Evolutionary conservation across 1,140 invertebrate genomes (phyloP), one percentile per base, ranked within the genome.

Genomic region (Tetramorium parvispinum): DNA sequence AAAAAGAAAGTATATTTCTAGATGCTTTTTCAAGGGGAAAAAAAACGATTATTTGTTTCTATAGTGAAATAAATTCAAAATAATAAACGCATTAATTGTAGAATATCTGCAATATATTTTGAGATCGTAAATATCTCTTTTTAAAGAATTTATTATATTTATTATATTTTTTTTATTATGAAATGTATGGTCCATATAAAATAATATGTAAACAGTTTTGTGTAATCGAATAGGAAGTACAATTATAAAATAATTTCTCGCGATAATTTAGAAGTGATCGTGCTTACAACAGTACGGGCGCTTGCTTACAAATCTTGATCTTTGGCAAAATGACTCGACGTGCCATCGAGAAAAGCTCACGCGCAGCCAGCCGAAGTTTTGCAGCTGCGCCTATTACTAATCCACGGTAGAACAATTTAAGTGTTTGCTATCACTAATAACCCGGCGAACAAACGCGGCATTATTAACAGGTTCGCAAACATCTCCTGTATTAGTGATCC

Each of bases 391-490:
- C 85, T 88, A 93, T 91, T 89, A 92, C 85, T 92, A 93, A 91
- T 92, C 91, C 90, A 90, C 89, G 91, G 89, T 78, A 87, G 91
- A 92, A 94, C 92, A 93, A 94, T 94, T 94, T 92, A 93, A 91
- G 91, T 93, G 93, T 93, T 94, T 93, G 93, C 94, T 91, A 91
- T 93, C 91, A 90, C 92, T 94, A 94, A 94, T 94, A 94, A 94
- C 92, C 92, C 89, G 91, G 89, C 91, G 91, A 92, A 91, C 88
- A 94, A 94, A 94, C 93, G 87, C 86, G 89, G 92, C 93, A 94
- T 94, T 94, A 94, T 94, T 94, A 94, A 94, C 93, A 94, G 94
- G 93, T 93, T 91, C 66, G 93, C 93, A 94, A 94, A 94, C 93
- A 94, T 92, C 92, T 91, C 71, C 91, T 91, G 91, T 93, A 94